Conservation (phyloP, 1,140 invertebrate species). For the Pentalonia nigronervosa region DNA sequence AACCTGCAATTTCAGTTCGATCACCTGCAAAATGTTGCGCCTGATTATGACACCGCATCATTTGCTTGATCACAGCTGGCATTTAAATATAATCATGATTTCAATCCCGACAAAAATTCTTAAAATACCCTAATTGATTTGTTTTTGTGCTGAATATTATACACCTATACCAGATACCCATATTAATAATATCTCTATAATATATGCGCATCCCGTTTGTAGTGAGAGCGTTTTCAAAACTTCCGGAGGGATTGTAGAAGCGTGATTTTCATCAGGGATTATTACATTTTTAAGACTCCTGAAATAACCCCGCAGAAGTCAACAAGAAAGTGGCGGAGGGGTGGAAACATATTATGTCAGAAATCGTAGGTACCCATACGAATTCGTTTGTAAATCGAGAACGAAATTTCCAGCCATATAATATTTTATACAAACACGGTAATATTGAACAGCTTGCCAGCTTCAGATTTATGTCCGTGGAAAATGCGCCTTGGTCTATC, state of each 20-base stretch:
- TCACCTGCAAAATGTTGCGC: background rate
- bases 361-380: background rate
- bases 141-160: background rate
- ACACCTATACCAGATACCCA: too few species aligned
- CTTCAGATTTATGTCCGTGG: slow-evolving; percentile 5
- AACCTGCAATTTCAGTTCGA: background rate
- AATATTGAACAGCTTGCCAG: background rate
- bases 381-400: background rate
- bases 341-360: too few species aligned
- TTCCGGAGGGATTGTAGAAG: background rate
- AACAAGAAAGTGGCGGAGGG: background rate
- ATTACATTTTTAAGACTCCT: too few species aligned
- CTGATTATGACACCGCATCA: background rate
- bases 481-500: background rate
- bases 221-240: background rate
- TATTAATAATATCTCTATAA: background rate
- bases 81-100: background rate
- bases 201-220: background rate
- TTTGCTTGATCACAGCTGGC: background rate
- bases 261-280: background rate
- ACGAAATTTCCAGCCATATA: background rate
- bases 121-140: background rate
- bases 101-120: background rate
- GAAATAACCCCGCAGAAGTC: background rate
- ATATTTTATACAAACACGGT: background rate